A percentile compares a stretch with the other conserved stretches of the same genome.
phyloP scores from a whole-genome alignment of 2,113 vertebrate genomes.

The Nycticebus coucang region DNA sequence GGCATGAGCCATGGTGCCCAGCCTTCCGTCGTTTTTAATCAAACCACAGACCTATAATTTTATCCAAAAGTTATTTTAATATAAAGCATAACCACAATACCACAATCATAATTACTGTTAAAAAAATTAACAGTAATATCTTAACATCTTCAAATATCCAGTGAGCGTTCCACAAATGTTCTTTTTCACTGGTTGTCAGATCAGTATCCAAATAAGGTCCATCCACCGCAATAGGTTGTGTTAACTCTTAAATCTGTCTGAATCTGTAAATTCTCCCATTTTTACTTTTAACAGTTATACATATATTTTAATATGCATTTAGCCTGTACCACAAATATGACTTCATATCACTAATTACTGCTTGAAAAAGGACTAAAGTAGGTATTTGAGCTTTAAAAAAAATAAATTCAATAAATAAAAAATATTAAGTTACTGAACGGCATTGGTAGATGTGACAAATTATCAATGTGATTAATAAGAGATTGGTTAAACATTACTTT shows the following conservation, averaged over 20 bases:
- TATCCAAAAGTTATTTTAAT: conserved; percentile 39
- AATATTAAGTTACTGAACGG: conserved; percentile 12
- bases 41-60: conserved; percentile 29
- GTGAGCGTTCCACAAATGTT: background rate
- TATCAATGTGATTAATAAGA: background rate
- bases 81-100: background rate
- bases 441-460: background rate
- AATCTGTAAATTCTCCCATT: background rate
- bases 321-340: background rate
- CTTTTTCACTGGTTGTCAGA: conserved; percentile 37
- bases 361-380: conserved; percentile 2
- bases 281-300: conserved; percentile 3
- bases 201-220: background rate
- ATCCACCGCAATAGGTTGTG: background rate
- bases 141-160: background rate
- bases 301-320: conserved; percentile 8
- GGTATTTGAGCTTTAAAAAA: conserved; percentile 1
- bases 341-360: conserved; percentile 37
- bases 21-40: background rate
- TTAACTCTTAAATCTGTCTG: background rate
- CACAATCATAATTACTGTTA: background rate
- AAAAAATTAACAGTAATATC: background rate
- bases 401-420: background rate
- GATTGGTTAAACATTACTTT: conserved; percentile 1
- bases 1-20: too few relatives aligned